A percentile compares a stretch with the other conserved stretches of the same genome.
These are phyloP conservation scores for Globicephala melas DNA, from an alignment of 2,113 vertebrate genomes.

Conservation along the genomic window DNA sequence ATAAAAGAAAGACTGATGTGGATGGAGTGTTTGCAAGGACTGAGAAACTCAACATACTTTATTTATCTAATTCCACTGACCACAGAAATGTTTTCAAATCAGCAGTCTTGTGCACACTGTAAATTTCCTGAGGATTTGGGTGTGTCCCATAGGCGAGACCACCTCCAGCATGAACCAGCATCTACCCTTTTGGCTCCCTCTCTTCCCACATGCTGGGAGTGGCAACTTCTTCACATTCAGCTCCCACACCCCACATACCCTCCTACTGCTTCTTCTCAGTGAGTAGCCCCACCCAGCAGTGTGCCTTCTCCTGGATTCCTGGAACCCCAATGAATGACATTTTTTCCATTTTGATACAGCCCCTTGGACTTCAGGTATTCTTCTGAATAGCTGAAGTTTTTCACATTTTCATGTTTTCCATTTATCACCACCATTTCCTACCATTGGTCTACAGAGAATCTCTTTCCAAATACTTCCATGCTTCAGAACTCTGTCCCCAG, in stretches of 20 bases:
- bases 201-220: not conserved
- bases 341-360: not conserved
- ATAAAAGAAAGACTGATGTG: not conserved
- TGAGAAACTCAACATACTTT: not conserved
- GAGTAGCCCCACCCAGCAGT: fast-evolving
- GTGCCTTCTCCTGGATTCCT: not conserved
- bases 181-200: not conserved
- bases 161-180: not conserved
- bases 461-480: not conserved
- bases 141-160: not conserved
- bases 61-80: not conserved
- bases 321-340: not conserved
- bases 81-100: not conserved
- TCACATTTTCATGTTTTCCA: not conserved
- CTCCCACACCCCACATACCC: not conserved
- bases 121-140: not conserved
- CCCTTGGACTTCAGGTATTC: not conserved
- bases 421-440: not conserved
- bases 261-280: not conserved
- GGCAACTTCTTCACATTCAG: not conserved
- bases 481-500: not conserved
- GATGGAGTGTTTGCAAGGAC: not conserved
- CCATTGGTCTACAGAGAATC: not conserved
- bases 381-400: not conserved
- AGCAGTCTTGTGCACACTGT: not conserved